Base-by-base conservation (phyloP, 2,888 invertebrate genomes). In the Tanaodytes sp. region DNA sequence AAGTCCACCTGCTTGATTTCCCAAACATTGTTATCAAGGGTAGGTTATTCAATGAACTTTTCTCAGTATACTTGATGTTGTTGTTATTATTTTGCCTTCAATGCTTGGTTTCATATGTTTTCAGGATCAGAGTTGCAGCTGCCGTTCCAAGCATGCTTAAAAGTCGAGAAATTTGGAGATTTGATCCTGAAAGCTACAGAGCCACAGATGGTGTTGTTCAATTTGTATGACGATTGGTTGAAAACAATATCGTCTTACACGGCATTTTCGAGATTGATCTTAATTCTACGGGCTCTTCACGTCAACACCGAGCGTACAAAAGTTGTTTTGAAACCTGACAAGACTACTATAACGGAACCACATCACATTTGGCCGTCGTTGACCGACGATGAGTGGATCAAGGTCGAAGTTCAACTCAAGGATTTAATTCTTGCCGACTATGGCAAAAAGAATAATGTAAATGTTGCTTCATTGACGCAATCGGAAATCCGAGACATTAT, bases 291-390 rank as follows among this genome's bases (percentile, higher is more conserved):
- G 76, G 98, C 99, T 0, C 88, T 99, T 18, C 99, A 99, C 85
- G 99, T 99, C 37, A 99, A 99, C 86, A 99, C 99, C 3, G 99
- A 99, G 84, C 90, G 98, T 57, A 98, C 99, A 0, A 99, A 99
- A 86, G 97, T 99, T 8, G 93, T 99, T 48, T 87, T 99, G 57
- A 99, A 99, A 84, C 99, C 99, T 0, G 99, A 99, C 85, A 98
- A 98, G 86, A 98, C 98, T 0, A 99, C 98, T 0, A 93, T 99
- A 48, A 99, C 99, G 0, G 99, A 99, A 85, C 94, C 97, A 0
- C 99, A 99, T 88, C 99, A 99, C 86, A 99, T 99, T 86, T 99
- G 99, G 99, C 99, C 99, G 0, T 95, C 97, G 0, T 87, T 99
- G 4, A 90, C 93, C 0, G 98, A 99, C 80, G 98, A 99, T 79